phyloP scores from a whole-genome alignment of 2,113 vertebrate species.

The Neotoma lepida region DNA sequence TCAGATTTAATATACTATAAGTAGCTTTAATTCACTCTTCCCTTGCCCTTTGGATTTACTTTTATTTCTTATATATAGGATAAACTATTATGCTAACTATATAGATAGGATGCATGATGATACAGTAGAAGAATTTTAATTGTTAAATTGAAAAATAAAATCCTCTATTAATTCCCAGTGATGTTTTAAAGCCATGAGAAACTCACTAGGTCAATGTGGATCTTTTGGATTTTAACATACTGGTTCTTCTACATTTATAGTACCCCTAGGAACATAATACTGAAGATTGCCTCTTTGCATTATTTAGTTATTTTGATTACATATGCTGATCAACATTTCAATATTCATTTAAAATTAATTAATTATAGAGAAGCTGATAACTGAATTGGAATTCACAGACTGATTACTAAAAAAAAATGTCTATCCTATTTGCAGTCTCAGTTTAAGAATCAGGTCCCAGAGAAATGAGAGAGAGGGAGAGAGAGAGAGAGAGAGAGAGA shows the following conservation, averaged over 20 bases:
- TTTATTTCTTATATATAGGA: slow-evolving; percentile 48
- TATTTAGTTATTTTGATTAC: slow-evolving; percentile 57
- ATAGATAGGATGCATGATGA: slow-evolving; percentile 67
- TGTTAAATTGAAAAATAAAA: slow-evolving; percentile 65
- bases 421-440: not conserved
- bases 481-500: not conserved
- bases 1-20: slow-evolving; percentile 56
- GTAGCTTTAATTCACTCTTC: slow-evolving; percentile 60
- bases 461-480: not conserved
- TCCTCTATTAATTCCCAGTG: slow-evolving; percentile 68
- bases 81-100: slow-evolving; percentile 60
- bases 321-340: slow-evolving; percentile 68
- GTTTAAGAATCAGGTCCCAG: not conserved
- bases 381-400: not conserved
- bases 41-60: slow-evolving; percentile 74
- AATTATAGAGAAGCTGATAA: not conserved
- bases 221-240: slow-evolving; percentile 53
- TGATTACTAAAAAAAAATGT: not conserved
- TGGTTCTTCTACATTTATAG: slow-evolving; percentile 65
- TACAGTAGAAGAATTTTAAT: slow-evolving; percentile 79
- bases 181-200: slow-evolving; percentile 67
- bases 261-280: slow-evolving; percentile 21
- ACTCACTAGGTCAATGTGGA: slow-evolving; percentile 62
- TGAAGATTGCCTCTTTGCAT: slow-evolving; percentile 46
- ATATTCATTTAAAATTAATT: slow-evolving; percentile 42